phyloP scores from a whole-genome alignment of 1,140 invertebrate genomes.

The Bombus impatiens region DNA sequence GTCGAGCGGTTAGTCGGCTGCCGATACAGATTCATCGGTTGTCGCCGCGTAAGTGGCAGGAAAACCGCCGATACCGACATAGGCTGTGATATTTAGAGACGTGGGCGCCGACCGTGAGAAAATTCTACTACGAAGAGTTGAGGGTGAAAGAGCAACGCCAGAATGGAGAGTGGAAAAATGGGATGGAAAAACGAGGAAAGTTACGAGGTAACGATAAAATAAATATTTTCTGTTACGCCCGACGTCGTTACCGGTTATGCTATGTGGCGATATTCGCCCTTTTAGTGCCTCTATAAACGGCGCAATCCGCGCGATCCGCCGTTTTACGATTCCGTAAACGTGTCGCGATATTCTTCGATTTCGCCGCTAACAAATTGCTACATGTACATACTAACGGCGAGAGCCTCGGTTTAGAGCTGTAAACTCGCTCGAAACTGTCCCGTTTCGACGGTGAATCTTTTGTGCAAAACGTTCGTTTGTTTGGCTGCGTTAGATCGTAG shows the following conservation, averaged over 20 bases:
- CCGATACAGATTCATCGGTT: slow-evolving; percentile 63
- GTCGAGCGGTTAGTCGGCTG: slow-evolving; percentile 38
- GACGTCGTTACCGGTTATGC: slow-evolving; percentile 4
- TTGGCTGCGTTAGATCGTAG: not conserved
- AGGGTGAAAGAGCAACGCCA: not conserved
- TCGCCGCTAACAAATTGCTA: slow-evolving; percentile 16
- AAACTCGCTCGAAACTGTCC: too few species aligned
- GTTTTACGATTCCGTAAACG: slow-evolving; percentile 36
- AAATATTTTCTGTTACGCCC: slow-evolving; percentile 30
- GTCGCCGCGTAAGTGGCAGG: slow-evolving; percentile 63
- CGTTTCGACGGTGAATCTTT: not conserved
- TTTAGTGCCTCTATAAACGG: slow-evolving; percentile 31
- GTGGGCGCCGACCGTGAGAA: not conserved
- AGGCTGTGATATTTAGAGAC: slow-evolving; percentile 45
- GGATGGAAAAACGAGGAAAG: not conserved
- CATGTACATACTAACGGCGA: not conserved
- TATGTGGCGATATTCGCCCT: not conserved
- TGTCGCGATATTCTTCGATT: slow-evolving; percentile 23
- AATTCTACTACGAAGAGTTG: not conserved
- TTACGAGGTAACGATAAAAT: slow-evolving; percentile 24
- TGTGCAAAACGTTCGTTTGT: slow-evolving; percentile 3
- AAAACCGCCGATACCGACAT: slow-evolving; percentile 65
- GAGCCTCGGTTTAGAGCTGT: not conserved
- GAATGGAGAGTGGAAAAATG: not conserved
- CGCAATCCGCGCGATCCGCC: slow-evolving; percentile 16